phyloP scores from a whole-genome alignment of 2,113 vertebrate species.

The Myxocyprinus asiaticus region DNA sequence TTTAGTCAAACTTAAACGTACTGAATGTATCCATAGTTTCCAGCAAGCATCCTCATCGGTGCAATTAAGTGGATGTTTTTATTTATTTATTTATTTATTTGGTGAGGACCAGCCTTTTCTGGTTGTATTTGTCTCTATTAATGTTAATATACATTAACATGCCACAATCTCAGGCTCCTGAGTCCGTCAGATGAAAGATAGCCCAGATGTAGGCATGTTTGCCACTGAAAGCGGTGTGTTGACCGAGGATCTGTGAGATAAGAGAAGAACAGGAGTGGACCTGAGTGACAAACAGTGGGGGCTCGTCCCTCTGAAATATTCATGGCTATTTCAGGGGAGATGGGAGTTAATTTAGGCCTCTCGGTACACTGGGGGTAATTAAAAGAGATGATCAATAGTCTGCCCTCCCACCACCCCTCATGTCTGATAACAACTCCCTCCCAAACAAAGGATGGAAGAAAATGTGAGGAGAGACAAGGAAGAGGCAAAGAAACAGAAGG shows the following conservation, averaged over 20 bases:
- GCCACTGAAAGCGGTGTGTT: constrained; percentile 18
- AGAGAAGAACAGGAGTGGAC: constrained; percentile 68
- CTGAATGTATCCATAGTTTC: too few species aligned
- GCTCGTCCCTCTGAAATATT: constrained; percentile 77
- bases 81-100: too few species aligned
- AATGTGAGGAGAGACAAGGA: constrained; percentile 48
- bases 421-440: constrained; percentile 76
- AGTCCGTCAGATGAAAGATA: neutral
- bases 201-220: neutral
- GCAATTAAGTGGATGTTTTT: too few species aligned
- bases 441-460: constrained; percentile 40
- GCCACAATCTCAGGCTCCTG: neutral
- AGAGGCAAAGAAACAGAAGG: neutral
- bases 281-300: constrained; percentile 75
- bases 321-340: constrained; percentile 76
- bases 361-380: constrained; percentile 80
- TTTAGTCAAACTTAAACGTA: too few species aligned
- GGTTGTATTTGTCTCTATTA: neutral
- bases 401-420: constrained; percentile 57
- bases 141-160: neutral
- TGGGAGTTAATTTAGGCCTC: constrained; percentile 81
- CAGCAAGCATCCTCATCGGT: too few species aligned
- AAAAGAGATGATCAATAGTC: constrained; percentile 84
- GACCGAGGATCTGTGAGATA: constrained; percentile 72
- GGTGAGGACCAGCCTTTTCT: too few species aligned